A percentile compares a stretch with the other conserved stretches of the same genome.
phyloP scores from a whole-genome alignment of 1,140 invertebrate species.

The Drosophila azteca region DNA sequence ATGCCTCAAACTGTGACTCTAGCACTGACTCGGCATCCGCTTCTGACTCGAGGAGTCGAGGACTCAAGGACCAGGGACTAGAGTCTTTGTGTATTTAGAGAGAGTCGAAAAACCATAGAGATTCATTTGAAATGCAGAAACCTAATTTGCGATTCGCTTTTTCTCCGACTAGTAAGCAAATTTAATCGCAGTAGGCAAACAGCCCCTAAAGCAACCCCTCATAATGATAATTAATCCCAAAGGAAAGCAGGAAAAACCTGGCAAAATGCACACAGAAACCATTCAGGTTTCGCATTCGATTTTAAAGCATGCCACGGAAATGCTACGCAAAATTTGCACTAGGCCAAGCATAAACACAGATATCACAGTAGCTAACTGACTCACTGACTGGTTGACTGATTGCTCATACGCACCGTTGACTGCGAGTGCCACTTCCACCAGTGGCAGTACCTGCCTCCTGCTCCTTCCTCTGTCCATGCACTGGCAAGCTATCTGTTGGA shows the following conservation, averaged over 20 bases:
- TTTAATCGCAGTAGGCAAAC: background rate
- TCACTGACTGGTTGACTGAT: conserved; percentile 75
- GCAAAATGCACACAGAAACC: background rate
- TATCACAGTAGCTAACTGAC: conserved; percentile 57
- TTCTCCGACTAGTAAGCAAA: conserved; percentile 16
- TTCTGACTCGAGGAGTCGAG: no score
- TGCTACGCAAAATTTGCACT: conserved; percentile 37
- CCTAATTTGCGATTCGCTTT: conserved; percentile 37
- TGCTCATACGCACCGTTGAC: conserved; percentile 75
- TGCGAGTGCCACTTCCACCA: conserved; percentile 22
- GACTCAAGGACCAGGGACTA: no score
- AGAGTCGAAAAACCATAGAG: conserved; percentile 22
- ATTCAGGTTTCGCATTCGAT: background rate
- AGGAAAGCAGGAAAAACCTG: background rate
- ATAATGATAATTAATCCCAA: conserved; percentile 9
- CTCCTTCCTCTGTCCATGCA: conserved; percentile 29
- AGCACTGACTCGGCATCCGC: conserved; percentile 6
- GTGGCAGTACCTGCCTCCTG: conserved; percentile 11
- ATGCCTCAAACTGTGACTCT: background rate
- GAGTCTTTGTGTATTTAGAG: conserved; percentile 43
- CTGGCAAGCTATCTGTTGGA: conserved; percentile 44
- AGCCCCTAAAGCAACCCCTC: background rate
- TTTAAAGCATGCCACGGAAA: background rate
- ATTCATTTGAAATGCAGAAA: conserved; percentile 59
- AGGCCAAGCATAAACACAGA: conserved; percentile 66